Base-by-base conservation (phyloP, 2,113 vertebrate species). In the Papio anubis region DNA sequence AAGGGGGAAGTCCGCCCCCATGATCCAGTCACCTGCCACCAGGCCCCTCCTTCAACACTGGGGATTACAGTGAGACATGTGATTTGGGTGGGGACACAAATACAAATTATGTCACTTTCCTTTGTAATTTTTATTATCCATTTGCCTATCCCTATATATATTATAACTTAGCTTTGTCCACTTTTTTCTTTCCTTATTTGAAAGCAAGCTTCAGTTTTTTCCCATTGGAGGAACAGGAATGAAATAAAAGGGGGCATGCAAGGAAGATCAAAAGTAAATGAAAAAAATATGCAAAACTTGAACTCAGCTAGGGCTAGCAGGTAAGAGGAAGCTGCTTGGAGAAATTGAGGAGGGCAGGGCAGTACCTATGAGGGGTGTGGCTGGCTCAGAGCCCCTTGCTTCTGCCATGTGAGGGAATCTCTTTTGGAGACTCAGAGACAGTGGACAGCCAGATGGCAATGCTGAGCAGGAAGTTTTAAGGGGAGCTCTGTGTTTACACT, bases 101-200 rank as follows among this genome's bases (percentile, higher is more conserved):
- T 64, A 30, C 61, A 64, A 13, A 64, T 64, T 13, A 30, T 30
- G 13, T 64, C 61, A 64, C 61, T 87, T 89, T 83, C 40, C 18
- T 90, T 79, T 86, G n/a, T 85, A 23, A 10, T 48, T 92, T 95
- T 92, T 93, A 57, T 94, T 78, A 85, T 64, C 6, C 85, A 83
- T 0, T 61, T 68, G 18, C 82, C 6, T 43, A 27, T n/a, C 52
- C 43, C 16, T 94, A 35, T 10, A 80, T 72, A 80, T 72, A 66
- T n/a, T 61, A 38, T 35, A 75, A 43, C 82, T 55, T 85, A 92
- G 6, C 21, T 94, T 86, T 87, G 30, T 92, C 68, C 16, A 83
- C 17, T 23, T 61, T 84, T 81, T 61, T 27, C 30, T 82, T 59
- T 78, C 11, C 72, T 43, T 72, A 0, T 64, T 82, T 90, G 78